phyloP scores from a whole-genome alignment of 2,113 vertebrate genomes.

The Sinosuthora webbiana region DNA sequence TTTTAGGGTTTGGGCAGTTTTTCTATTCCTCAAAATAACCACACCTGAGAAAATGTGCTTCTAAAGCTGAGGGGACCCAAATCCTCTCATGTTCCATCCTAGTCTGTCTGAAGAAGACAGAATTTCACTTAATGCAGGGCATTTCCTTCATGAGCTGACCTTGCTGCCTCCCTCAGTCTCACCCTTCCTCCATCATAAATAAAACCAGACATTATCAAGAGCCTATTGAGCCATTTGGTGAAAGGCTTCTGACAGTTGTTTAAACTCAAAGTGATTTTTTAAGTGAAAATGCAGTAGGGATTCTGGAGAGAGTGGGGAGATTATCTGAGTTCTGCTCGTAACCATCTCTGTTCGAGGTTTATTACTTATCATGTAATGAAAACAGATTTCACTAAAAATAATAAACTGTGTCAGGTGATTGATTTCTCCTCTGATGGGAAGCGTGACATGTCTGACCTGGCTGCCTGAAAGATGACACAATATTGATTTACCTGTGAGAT shows the following conservation, averaged over 20 bases:
- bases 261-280: background rate
- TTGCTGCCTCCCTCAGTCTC: background rate
- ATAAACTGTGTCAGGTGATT: background rate
- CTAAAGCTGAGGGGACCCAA: background rate
- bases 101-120: background rate
- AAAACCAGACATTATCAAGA: background rate
- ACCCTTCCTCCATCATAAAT: constrained; percentile 1
- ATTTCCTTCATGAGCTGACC: background rate
- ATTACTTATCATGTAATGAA: background rate
- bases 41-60: background rate
- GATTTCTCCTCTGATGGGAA: constrained; percentile 32
- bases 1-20: background rate
- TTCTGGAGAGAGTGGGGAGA: background rate
- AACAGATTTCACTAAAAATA: constrained; percentile 36
- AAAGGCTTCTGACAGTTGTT: constrained; percentile 45
- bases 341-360: background rate
- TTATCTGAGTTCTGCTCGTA: background rate
- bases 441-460: constrained; percentile 4
- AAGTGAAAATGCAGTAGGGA: background rate
- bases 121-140: background rate
- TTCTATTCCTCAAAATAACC: background rate
- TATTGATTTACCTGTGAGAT: constrained; percentile 37
- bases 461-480: constrained; percentile 17
- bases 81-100: background rate
- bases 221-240: background rate